phyloP scores from a whole-genome alignment of 2,888 invertebrate species.

The Bursaphelenchus okinawaensis region DNA sequence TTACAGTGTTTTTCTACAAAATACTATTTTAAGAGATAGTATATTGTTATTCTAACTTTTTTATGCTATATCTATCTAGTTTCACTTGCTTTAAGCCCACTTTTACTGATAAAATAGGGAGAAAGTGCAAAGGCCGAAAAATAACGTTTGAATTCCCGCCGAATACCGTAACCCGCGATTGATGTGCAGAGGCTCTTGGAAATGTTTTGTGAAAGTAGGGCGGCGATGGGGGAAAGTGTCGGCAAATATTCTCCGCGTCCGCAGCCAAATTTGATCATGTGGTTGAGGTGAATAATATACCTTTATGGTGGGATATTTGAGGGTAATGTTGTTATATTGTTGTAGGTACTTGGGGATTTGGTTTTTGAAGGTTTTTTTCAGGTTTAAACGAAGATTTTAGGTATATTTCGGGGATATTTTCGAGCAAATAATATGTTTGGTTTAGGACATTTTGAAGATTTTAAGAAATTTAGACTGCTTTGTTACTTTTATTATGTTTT shows the following conservation, averaged over 20 bases:
- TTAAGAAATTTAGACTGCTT: neutral
- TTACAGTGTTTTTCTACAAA: too few relatives aligned
- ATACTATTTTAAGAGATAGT: too few relatives aligned
- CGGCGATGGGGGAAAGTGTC: neutral
- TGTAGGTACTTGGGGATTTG: too few relatives aligned
- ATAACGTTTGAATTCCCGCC: neutral
- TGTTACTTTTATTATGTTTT: neutral
- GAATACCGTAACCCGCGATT: neutral
- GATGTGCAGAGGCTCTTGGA: neutral
- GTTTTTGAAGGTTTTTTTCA: neutral
- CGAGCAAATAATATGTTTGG: neutral
- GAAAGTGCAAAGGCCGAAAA: neutral
- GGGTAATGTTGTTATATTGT: neutral
- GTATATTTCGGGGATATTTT: too few relatives aligned
- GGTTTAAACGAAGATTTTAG: neutral
- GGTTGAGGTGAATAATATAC: too few relatives aligned
- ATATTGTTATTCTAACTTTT: neutral
- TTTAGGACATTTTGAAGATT: neutral
- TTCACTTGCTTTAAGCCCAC: neutral
- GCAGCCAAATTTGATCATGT: neutral
- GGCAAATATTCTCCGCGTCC: neutral
- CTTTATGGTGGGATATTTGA: too few relatives aligned
- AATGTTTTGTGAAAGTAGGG: neutral
- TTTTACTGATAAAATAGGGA: conserved; percentile 1
- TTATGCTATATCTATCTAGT: neutral